Evolutionary conservation across 37 sponge, comb jelly and placozoan species (phyloP).

Genomic region (Hexactinellida sp.): DNA sequence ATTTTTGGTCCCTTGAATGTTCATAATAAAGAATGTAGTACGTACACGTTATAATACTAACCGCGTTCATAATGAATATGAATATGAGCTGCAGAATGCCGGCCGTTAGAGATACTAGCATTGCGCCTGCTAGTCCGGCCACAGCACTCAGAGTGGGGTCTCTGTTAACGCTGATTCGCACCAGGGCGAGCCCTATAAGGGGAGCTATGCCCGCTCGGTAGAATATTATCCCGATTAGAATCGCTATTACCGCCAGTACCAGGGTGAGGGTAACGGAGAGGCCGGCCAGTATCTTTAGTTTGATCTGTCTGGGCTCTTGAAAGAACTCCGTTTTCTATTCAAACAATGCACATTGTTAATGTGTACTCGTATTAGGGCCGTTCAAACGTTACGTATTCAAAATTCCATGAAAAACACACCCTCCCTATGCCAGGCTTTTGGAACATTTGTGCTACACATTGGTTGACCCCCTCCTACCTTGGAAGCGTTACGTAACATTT

Average conservation of each 20-base stretch:
- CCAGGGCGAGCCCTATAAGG: background rate
- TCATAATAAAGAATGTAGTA: too few species aligned
- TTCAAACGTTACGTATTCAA: background rate
- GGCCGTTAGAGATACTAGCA: conserved; percentile 66
- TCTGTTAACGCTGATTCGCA: conserved; percentile 27
- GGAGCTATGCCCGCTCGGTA: conserved; percentile 73
- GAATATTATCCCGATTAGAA: conserved; percentile 70
- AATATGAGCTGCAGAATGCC: conserved; percentile 54
- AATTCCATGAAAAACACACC: background rate
- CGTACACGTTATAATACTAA: too few species aligned
- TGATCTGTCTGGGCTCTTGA: background rate
- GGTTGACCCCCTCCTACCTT: background rate
- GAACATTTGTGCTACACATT: background rate
- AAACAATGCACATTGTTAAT: background rate
- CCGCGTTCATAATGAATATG: conserved; percentile 65
- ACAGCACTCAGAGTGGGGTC: conserved; percentile 32
- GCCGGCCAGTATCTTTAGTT: background rate
- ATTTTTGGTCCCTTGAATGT: too few species aligned
- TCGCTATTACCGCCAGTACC: conserved; percentile 50
- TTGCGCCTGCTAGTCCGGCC: conserved; percentile 28
- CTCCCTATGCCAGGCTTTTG: background rate
- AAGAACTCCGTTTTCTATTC: background rate
- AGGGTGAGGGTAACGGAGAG: background rate
- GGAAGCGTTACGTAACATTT: background rate
- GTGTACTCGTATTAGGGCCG: background rate